A percentile compares a stretch with the other conserved stretches of the same genome.
Evolutionary conservation across 2,797 vertebrate genomes (phyloP).

Genomic region (Sebastes trivittatus): DNA sequence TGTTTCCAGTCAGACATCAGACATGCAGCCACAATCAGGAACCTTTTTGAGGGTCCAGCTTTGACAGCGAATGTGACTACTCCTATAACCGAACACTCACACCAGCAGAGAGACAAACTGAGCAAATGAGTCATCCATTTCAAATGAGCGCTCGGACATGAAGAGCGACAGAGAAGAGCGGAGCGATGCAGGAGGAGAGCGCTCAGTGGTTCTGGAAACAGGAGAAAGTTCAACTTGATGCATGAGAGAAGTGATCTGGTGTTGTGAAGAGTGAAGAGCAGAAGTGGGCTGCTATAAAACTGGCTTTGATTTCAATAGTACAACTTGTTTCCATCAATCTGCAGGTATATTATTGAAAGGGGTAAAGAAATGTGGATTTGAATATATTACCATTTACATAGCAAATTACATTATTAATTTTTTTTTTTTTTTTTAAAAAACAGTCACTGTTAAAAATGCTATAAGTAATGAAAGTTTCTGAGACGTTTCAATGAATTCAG

Average conservation of each 20-base stretch:
- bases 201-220: not conserved
- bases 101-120: constrained; percentile 11
- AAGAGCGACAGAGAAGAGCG: not conserved
- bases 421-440: not conserved
- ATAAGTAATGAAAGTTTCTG: not conserved
- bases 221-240: constrained; percentile 5
- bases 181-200: not conserved
- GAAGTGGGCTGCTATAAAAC: not conserved
- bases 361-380: not conserved
- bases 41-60: constrained; percentile 18
- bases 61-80: constrained; percentile 25
- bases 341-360: not conserved
- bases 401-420: not conserved
- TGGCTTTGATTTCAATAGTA: not conserved
- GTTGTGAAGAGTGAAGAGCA: not conserved
- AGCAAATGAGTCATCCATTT: constrained; percentile 41
- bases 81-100: constrained; percentile 9
- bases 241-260: not conserved
- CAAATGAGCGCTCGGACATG: constrained; percentile 25
- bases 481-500: not conserved
- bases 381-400: not conserved
- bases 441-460: too few species aligned
- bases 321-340: not conserved
- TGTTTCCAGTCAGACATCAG: not conserved
- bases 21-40: not conserved